phyloP scores from a whole-genome alignment of 2,888 invertebrate genomes.

The Brenthis ino region DNA sequence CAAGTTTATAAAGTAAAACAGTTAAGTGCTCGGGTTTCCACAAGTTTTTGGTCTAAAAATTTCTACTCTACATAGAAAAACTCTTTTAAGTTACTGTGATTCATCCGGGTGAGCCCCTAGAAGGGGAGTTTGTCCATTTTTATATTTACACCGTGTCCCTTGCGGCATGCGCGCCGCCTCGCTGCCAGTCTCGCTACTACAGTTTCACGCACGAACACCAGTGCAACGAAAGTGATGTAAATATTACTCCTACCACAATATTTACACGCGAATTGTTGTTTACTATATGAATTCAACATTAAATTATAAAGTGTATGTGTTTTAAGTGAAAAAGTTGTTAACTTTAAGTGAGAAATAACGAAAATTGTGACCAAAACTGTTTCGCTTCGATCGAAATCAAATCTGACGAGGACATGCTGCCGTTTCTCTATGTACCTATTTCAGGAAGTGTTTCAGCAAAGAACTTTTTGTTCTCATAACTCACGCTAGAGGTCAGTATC shows the following conservation, averaged over 20 bases:
- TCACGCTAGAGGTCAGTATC: slow-evolving; percentile 80
- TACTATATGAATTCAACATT: slow-evolving; percentile 59
- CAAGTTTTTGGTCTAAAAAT: slow-evolving; percentile 55
- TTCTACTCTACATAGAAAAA: slow-evolving; percentile 52
- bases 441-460: slow-evolving; percentile 78
- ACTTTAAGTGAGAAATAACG: slow-evolving; percentile 61
- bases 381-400: slow-evolving; percentile 73
- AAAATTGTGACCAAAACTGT: slow-evolving; percentile 63
- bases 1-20: slow-evolving; percentile 30
- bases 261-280: slow-evolving; percentile 72
- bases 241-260: slow-evolving; percentile 76
- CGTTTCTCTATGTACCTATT: slow-evolving; percentile 72
- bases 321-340: slow-evolving; percentile 52
- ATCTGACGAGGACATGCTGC: slow-evolving; percentile 67
- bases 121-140: slow-evolving; percentile 82
- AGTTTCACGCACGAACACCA: slow-evolving; percentile 78
- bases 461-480: slow-evolving; percentile 77
- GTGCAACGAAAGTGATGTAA: slow-evolving; percentile 75
- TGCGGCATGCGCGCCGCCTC: slow-evolving; percentile 80
- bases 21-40: slow-evolving; percentile 41
- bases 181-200: slow-evolving; percentile 77
- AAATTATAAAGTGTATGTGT: slow-evolving; percentile 52
- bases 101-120: slow-evolving; percentile 76
- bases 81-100: slow-evolving; percentile 72
- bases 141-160: slow-evolving; percentile 80